Evolutionary conservation across 2,888 invertebrate genomes (phyloP).

Genomic region (Cheilosia soror): DNA sequence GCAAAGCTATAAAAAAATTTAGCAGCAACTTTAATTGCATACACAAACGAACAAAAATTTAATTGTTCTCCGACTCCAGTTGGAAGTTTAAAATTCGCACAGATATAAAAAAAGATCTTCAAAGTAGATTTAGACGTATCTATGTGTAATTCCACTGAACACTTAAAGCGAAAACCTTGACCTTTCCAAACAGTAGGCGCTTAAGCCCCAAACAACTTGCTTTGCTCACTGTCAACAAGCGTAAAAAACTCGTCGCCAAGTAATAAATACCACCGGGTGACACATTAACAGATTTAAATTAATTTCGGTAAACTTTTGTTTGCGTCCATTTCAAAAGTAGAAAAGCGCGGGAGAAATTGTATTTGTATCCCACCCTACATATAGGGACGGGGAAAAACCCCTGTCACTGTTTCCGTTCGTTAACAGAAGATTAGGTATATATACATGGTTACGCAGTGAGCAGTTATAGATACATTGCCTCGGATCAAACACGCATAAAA

Average conservation of each 20-base stretch:
- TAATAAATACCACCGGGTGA: slow-evolving; percentile 55
- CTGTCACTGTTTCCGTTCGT: not conserved
- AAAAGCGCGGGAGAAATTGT: not conserved
- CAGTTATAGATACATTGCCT: not conserved
- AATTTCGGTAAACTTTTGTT: slow-evolving; percentile 8
- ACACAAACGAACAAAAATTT: not conserved
- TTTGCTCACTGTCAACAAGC: slow-evolving; percentile 19
- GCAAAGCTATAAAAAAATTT: not conserved
- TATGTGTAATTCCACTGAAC: not conserved
- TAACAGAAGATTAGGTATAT: not conserved
- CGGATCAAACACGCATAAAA: slow-evolving; percentile 13
- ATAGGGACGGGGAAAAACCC: not conserved
- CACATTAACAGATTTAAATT: slow-evolving; percentile 62
- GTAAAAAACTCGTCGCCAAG: slow-evolving; percentile 56
- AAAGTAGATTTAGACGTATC: not conserved
- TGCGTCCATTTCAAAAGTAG: not conserved
- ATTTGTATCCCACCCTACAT: not conserved
- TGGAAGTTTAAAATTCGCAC: not conserved
- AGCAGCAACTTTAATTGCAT: not conserved
- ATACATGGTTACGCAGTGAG: slow-evolving; percentile 1
- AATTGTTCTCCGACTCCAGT: not conserved
- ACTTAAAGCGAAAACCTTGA: not conserved
- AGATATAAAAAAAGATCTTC: too few species aligned
- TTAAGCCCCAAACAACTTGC: slow-evolving; percentile 26
- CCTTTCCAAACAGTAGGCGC: slow-evolving; percentile 32